Conservation (phyloP, 2,888 invertebrate species). For the Mamestra brassicae region DNA sequence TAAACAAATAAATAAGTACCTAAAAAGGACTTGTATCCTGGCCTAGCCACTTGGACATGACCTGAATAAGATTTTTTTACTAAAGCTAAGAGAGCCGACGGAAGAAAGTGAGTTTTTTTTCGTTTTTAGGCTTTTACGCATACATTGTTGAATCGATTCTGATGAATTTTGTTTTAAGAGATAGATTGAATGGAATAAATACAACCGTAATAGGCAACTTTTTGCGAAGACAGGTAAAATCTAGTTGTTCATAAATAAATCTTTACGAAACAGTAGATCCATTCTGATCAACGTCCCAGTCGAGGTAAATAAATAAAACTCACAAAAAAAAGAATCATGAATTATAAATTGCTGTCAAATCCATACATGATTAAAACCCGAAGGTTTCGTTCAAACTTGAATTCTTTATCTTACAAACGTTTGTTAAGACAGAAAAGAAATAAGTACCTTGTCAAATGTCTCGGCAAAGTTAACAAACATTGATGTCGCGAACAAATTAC, state of each 20-base stretch:
- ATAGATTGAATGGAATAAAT: no score
- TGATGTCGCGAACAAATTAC: constrained; percentile 68
- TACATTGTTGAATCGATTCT: no score
- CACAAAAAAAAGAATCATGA: constrained; percentile 22
- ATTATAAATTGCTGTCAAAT: constrained; percentile 47
- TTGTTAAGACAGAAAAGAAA: constrained; percentile 63
- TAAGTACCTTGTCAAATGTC: constrained; percentile 74
- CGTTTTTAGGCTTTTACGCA: no score
- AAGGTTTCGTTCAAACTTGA: constrained; percentile 44
- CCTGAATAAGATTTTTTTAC: not conserved
- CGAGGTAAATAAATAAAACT: not conserved
- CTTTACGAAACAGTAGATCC: no score
- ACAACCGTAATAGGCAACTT: no score
- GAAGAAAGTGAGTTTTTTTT: not conserved
- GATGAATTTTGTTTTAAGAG: no score
- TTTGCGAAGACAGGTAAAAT: no score
- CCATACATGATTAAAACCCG: constrained; percentile 45
- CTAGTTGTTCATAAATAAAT: no score
- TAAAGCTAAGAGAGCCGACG: not conserved
- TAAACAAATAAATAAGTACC: no score
- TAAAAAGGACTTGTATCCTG: not conserved
- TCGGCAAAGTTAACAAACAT: constrained; percentile 70
- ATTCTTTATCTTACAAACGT: constrained; percentile 48
- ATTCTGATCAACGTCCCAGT: no score
- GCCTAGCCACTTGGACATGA: no score